Evolutionary conservation across 2,888 invertebrate species (phyloP), one percentile per base, ranked within the genome.

Genomic region (Busseola fusca): DNA sequence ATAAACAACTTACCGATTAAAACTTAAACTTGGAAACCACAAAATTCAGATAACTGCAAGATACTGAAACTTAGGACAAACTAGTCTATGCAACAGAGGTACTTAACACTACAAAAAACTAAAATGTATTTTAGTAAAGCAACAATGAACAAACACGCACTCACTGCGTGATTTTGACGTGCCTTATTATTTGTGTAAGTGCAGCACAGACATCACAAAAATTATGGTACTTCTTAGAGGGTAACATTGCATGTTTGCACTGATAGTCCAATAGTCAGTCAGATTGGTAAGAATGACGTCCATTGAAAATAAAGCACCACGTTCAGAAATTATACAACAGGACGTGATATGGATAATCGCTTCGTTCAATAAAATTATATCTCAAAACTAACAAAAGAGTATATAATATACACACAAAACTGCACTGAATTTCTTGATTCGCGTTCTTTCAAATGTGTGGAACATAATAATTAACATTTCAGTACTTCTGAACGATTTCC

Each of bases 121-220:
- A 62, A 60, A 57, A 64, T 40, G 45, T 73, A 68, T 54, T 74
- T 27, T 45, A 63, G 40, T 30, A 64, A 18, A 74, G 69, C 54
- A 58, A 16, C 25, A 52, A 6, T 0, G 25, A 25, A 67, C 64
- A 74, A 71, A 76, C 85, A 85, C 84, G 80, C 83, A 80, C 65
- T 37, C 48, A 14, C 42, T 64, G 76, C 85, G 85, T 85, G 85
- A 80, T 74, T 73, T 73, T 65, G 73, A 54, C 57, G 56, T 63
- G 48, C 37, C 34, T 30, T 60, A 56, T 40, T 40, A 45, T 40
- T 42, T 52, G 42, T 25, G 9, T 16, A 3, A 45, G 34, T 45
- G 45, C 14, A 21, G 54, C 37, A n/a, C n/a, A n/a, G n/a, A n/a
- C 34, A 21, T 1, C 14, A 25, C 18, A 45, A 56, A 64, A 72